Conservation (phyloP, 53 echinoderm and acorn worm genomes). For the Crossaster papposus region DNA sequence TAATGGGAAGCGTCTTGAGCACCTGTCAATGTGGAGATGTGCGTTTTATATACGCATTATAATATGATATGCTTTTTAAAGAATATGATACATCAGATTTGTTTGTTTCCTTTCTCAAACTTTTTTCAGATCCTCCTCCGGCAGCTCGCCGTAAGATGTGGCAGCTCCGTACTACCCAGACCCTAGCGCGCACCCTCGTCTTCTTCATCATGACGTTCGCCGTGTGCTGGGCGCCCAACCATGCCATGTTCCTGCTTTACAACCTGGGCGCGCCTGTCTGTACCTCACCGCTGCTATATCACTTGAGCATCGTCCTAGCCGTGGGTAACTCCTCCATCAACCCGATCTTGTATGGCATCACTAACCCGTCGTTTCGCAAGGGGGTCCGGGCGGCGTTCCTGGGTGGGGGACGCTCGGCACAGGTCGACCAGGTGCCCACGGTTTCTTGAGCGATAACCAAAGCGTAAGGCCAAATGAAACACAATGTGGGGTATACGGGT, state of each 20-base stretch:
- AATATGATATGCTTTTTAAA: too few relatives aligned
- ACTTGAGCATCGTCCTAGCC: constrained; percentile 31
- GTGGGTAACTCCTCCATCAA: constrained; percentile 54
- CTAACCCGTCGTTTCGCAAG: constrained; percentile 28
- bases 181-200: constrained; percentile 40
- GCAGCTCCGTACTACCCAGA: constrained; percentile 42
- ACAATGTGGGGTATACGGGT: too few relatives aligned
- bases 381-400: constrained; percentile 31
- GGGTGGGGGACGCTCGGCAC: not conserved
- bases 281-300: constrained; percentile 22
- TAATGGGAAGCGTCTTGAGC: too few relatives aligned
- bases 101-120: not conserved
- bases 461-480: too few relatives aligned
- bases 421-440: not conserved
- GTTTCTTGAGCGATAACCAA: not conserved
- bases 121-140: not conserved
- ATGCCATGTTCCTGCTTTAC: constrained; percentile 38
- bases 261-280: constrained; percentile 21
- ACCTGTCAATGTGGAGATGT: too few relatives aligned
- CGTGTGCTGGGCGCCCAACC: constrained; percentile 54
- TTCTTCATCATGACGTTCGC: constrained; percentile 42
- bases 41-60: too few relatives aligned
- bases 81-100: not conserved
- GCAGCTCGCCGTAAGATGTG: constrained; percentile 25
- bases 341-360: constrained; percentile 48